Evolutionary conservation across 1,140 invertebrate genomes (phyloP).

Genomic region (Thereuonema tuberculata): DNA sequence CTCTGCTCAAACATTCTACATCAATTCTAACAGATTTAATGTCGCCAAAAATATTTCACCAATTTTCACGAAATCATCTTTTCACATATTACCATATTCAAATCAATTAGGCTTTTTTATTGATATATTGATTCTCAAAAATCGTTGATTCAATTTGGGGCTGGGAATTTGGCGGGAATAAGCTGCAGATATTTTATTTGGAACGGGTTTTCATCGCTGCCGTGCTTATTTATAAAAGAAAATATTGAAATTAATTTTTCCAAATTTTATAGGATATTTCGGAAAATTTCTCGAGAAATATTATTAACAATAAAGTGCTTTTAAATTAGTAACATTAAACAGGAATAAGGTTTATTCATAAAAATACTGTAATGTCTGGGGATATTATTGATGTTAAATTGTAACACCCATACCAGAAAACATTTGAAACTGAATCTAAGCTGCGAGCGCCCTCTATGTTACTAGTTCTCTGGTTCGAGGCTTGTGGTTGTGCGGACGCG

Average conservation of each 20-base stretch:
- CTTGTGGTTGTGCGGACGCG: too few relatives aligned
- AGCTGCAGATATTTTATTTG: neutral
- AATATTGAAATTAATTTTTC: neutral
- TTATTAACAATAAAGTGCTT: too few relatives aligned
- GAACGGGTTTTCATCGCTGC: neutral
- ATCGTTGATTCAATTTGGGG: neutral
- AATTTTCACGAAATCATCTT: neutral
- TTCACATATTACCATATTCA: neutral
- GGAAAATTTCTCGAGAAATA: neutral
- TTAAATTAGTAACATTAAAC: too few relatives aligned
- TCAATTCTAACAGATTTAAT: neutral
- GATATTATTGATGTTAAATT: too few relatives aligned
- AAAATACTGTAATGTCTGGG: too few relatives aligned
- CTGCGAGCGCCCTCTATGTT: too few relatives aligned
- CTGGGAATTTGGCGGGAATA: too few relatives aligned
- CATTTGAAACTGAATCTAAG: too few relatives aligned
- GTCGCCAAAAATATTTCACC: neutral
- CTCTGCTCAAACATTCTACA: neutral
- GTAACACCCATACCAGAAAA: too few relatives aligned
- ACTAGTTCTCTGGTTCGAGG: too few relatives aligned
- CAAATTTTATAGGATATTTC: neutral
- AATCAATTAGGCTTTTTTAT: neutral
- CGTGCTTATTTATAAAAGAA: neutral
- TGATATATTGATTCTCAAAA: neutral
- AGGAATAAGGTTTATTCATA: too few relatives aligned